Evolutionary conservation across 2,113 vertebrate species (phyloP).

Genomic region (Himantopus leucocephalus): DNA sequence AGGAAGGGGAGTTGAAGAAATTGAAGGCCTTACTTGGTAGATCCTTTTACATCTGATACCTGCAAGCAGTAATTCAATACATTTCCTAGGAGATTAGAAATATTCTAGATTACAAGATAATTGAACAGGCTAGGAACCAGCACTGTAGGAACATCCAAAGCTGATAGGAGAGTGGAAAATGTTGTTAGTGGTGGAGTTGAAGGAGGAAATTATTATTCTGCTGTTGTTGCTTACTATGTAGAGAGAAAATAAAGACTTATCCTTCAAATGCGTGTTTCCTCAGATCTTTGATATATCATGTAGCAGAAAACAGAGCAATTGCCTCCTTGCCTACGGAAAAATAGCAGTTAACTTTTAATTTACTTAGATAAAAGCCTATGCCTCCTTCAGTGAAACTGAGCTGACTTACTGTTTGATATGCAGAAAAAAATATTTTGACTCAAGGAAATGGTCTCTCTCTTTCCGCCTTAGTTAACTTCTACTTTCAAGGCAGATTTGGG

Average conservation of each 20-base stretch:
- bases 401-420: neutral
- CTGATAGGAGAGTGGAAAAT: constrained; percentile 15
- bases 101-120: constrained; percentile 63
- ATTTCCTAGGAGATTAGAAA: constrained; percentile 8
- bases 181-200: neutral
- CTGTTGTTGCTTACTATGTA: neutral
- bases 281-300: neutral
- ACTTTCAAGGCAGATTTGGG: neutral
- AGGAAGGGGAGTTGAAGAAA: neutral
- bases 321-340: neutral
- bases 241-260: neutral
- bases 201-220: neutral
- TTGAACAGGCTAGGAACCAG: neutral
- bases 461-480: neutral
- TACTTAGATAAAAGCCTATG: neutral
- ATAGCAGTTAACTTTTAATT: neutral
- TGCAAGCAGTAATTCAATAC: constrained; percentile 26
- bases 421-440: neutral
- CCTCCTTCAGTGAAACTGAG: neutral
- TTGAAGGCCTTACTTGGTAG: neutral
- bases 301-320: neutral
- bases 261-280: neutral
- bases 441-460: neutral
- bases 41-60: constrained; percentile 27
- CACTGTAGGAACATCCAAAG: neutral